phyloP scores from a whole-genome alignment of 2,888 invertebrate genomes.

The Metallyticus violacea region DNA sequence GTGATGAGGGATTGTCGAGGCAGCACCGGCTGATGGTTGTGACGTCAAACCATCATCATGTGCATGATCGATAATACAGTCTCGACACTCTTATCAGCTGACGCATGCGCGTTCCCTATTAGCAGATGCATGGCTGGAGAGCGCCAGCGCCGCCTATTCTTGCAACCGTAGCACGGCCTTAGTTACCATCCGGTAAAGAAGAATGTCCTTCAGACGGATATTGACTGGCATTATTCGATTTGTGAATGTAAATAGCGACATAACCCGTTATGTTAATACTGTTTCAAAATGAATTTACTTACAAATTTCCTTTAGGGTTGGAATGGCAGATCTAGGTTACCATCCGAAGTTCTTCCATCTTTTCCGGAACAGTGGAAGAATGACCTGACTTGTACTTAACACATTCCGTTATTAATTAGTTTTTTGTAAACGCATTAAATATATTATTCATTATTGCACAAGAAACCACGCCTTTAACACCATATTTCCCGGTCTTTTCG shows the following conservation, averaged over 20 bases:
- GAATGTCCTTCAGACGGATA: not conserved
- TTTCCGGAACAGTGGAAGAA: not conserved
- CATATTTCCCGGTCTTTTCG: no score
- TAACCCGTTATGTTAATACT: not conserved
- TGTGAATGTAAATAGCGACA: not conserved
- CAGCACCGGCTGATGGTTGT: not conserved
- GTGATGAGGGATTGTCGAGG: not conserved
- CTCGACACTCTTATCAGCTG: not conserved
- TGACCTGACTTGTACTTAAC: not conserved
- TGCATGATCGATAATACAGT: not conserved
- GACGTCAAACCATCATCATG: not conserved
- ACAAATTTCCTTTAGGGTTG: not conserved
- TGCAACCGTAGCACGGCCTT: not conserved
- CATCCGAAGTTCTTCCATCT: not conserved
- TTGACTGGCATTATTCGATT: not conserved
- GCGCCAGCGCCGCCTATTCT: not conserved
- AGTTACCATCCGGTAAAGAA: not conserved
- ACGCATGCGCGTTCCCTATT: not conserved
- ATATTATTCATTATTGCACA: no score
- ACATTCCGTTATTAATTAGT: not conserved
- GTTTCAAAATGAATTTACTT: not conserved
- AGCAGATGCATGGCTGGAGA: no score
- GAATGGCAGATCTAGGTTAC: not conserved
- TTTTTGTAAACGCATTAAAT: no score
- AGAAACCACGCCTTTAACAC: no score